These are phyloP conservation scores for Syngnathus scovelli DNA, from an alignment of 2,113 vertebrate genomes.

Conservation along the genomic window DNA sequence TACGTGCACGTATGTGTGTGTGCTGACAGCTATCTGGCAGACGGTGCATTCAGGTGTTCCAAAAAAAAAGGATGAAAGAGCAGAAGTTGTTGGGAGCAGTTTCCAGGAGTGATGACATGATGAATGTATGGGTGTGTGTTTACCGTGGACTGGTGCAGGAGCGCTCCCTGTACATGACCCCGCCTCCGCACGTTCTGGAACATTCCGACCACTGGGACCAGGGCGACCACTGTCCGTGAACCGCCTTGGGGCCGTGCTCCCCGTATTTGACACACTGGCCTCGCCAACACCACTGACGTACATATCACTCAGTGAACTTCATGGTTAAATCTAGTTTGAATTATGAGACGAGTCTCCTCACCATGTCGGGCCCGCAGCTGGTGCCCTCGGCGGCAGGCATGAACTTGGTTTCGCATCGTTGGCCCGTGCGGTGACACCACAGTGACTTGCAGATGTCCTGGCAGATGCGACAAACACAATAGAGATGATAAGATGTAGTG, in stretches of 20 bases:
- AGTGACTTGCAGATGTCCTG: slow-evolving; percentile 98
- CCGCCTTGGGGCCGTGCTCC: slow-evolving; percentile 82
- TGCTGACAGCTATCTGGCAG: slow-evolving; percentile 58
- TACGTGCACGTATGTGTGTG: slow-evolving; percentile 12
- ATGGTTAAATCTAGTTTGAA: background rate
- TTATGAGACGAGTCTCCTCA: slow-evolving; percentile 59
- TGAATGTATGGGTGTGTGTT: slow-evolving; percentile 19
- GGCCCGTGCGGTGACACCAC: slow-evolving; percentile 91
- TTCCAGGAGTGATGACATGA: slow-evolving; percentile 5
- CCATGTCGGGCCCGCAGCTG: slow-evolving; percentile 87
- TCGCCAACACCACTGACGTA: slow-evolving; percentile 89
- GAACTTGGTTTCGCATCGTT: slow-evolving; percentile 97
- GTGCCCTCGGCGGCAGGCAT: slow-evolving; percentile 98
- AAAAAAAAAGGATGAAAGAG: slow-evolving; percentile 33
- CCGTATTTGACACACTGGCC: slow-evolving; percentile 90
- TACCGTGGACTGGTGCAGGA: slow-evolving; percentile 93
- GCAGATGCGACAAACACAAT: too few relatives aligned
- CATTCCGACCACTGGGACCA: slow-evolving; percentile 94
- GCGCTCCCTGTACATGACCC: slow-evolving; percentile 83
- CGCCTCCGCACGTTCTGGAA: slow-evolving; percentile 87
- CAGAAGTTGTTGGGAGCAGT: slow-evolving; percentile 11
- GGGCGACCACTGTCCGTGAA: slow-evolving; percentile 89
- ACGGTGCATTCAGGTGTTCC: slow-evolving; percentile 47
- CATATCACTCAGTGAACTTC: background rate
- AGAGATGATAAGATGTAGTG: background rate